phyloP scores from a whole-genome alignment of 2,113 vertebrate genomes.

The Acanthochromis polyacanthus region DNA sequence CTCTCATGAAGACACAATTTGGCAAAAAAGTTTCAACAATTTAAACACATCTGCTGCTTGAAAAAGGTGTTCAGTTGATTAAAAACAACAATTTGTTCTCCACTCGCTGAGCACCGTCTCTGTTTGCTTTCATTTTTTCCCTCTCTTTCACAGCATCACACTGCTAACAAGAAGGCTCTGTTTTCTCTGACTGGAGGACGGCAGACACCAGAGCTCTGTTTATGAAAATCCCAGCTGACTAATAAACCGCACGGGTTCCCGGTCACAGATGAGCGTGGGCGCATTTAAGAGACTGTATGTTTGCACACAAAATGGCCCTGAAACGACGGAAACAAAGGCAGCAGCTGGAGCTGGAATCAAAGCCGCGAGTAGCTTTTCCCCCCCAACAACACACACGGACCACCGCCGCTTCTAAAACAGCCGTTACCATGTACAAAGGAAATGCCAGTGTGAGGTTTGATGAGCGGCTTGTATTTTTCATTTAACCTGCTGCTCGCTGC shows the following conservation, averaged over 20 bases:
- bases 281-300: constrained; percentile 22
- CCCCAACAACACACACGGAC: background rate
- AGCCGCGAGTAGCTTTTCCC: background rate
- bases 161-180: constrained; percentile 16
- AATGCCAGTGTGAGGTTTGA: background rate
- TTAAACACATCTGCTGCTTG: too few species aligned
- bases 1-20: too few species aligned
- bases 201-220: constrained; percentile 42
- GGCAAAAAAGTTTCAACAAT: too few species aligned
- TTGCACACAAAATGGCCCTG: constrained; percentile 22
- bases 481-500: constrained; percentile 11
- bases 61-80: too few species aligned
- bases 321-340: constrained; percentile 27
- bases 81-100: background rate
- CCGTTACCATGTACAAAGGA: background rate
- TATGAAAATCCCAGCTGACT: constrained; percentile 53
- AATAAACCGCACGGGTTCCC: constrained; percentile 30
- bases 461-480: background rate
- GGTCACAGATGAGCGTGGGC: constrained; percentile 15
- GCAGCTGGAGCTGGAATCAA: constrained; percentile 45
- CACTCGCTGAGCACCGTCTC: background rate
- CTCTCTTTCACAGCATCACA: background rate
- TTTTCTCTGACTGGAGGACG: constrained; percentile 8
- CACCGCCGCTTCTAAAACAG: background rate
- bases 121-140: background rate